Evolutionary conservation across 2,888 invertebrate species (phyloP).

Genomic region (Esperia sulphurella): DNA sequence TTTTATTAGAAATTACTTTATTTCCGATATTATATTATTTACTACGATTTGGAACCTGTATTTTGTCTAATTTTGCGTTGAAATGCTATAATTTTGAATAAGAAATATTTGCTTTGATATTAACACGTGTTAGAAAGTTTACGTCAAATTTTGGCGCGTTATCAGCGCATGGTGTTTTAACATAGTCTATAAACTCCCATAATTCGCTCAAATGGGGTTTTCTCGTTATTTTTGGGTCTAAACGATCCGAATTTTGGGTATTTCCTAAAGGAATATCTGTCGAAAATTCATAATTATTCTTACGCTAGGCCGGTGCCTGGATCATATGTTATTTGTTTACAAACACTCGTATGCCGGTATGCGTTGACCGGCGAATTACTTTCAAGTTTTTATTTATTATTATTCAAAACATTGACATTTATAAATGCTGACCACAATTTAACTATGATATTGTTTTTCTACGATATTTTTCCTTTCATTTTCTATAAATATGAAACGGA

Average conservation of each 20-base stretch:
- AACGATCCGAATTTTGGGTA: slow-evolving; percentile 29
- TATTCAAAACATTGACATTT: slow-evolving; percentile 4
- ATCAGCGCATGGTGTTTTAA: slow-evolving; percentile 56
- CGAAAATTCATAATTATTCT: slow-evolving; percentile 26
- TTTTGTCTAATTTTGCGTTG: slow-evolving; percentile 12
- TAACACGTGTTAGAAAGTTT: slow-evolving; percentile 18
- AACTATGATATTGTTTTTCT: too few relatives aligned
- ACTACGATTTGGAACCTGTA: background rate
- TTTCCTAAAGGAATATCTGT: slow-evolving; percentile 22
- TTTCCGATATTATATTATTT: slow-evolving; percentile 6
- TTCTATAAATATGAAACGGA: background rate
- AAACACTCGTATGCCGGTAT: slow-evolving; percentile 65
- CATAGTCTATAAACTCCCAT: slow-evolving; percentile 19
- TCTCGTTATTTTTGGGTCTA: slow-evolving; percentile 20
- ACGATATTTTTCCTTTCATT: background rate
- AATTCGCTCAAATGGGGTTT: slow-evolving; percentile 27
- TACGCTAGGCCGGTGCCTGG: slow-evolving; percentile 23
- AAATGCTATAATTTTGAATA: background rate
- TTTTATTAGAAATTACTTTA: slow-evolving; percentile 28
- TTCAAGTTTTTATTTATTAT: slow-evolving; percentile 8
- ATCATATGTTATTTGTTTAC: slow-evolving; percentile 78
- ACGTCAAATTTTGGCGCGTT: slow-evolving; percentile 67
- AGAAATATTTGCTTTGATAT: background rate
- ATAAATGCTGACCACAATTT: background rate
- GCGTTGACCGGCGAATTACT: slow-evolving; percentile 20